Percentiles rank a stretch among this genome's conserved stretches.
phyloP scores from a whole-genome alignment of 23 tunicate genomes.

The Aplidium turbinatum region DNA sequence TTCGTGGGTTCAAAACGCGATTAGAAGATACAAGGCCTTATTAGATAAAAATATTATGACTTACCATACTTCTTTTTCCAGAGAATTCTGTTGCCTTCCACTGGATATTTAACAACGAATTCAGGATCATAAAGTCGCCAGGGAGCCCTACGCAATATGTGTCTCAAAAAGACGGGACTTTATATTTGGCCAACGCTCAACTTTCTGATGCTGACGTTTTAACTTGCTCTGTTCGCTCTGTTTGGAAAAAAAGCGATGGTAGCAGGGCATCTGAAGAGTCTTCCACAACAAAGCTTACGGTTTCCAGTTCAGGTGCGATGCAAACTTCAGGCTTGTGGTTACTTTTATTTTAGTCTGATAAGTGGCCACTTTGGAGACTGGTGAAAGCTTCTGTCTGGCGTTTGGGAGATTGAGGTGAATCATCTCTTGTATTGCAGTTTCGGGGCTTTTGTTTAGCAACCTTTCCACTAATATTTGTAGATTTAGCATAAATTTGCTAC shows the following conservation, averaged over 20 bases:
- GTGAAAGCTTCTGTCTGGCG: too few species aligned
- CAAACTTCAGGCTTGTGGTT: too few species aligned
- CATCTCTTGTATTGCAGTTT: too few species aligned
- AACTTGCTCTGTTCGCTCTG: slow-evolving; percentile 4
- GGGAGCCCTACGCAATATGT: slow-evolving; percentile 26
- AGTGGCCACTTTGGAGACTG: too few species aligned
- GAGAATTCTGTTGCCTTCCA: slow-evolving; percentile 1
- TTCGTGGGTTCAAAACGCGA: too few species aligned
- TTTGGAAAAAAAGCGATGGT: slow-evolving; percentile 22
- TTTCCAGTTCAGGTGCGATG: slow-evolving; percentile 8
- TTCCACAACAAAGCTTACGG: background rate
- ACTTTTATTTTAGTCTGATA: too few species aligned
- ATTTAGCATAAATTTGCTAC: too few species aligned
- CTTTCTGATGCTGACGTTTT: background rate
- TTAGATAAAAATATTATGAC: too few species aligned
- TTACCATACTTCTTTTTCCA: background rate
- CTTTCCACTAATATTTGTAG: too few species aligned
- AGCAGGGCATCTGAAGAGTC: background rate
- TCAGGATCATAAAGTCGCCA: background rate
- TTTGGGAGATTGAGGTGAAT: too few species aligned
- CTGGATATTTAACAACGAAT: background rate
- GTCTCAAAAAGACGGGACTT: slow-evolving; percentile 22
- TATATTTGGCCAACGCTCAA: slow-evolving; percentile 34
- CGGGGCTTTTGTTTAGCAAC: too few species aligned
- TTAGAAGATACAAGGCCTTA: too few species aligned